Percentiles rank a stretch among this genome's conserved stretches.
Conservation (phyloP, 2,888 invertebrate genomes). For the Saturnia japonica region DNA sequence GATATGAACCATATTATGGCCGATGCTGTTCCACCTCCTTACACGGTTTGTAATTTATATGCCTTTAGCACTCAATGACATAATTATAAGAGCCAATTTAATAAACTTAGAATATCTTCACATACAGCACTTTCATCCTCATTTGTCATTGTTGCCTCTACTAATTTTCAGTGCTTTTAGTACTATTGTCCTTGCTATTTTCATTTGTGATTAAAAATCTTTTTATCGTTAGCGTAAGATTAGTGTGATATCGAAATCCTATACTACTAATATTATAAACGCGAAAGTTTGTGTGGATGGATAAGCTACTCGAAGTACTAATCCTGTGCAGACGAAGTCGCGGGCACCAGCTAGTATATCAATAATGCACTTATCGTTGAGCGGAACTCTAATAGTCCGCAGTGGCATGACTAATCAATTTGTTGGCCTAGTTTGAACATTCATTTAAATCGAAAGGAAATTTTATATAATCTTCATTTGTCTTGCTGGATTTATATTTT, state of each 20-base stretch:
- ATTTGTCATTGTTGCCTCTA: constrained; percentile 18
- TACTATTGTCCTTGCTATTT: constrained; percentile 4
- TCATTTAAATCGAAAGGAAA: not conserved
- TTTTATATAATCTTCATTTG: too few species aligned
- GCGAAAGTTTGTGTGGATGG: too few species aligned
- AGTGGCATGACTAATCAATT: not conserved
- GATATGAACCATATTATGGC: constrained; percentile 77
- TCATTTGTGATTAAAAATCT: constrained; percentile 15
- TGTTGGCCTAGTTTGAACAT: not conserved
- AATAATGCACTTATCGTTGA: not conserved
- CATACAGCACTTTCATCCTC: constrained; percentile 2
- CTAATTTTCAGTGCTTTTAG: constrained; percentile 13
- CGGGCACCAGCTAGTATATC: too few species aligned
- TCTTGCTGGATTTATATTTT: too few species aligned
- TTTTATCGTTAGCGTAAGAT: not conserved
- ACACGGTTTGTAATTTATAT: constrained; percentile 84
- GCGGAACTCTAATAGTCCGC: not conserved
- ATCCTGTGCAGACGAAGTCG: too few species aligned
- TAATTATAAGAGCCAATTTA: constrained; percentile 8
- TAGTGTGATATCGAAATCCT: not conserved
- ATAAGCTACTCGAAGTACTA: too few species aligned
- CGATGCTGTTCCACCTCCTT: constrained; percentile 91
- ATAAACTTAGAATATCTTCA: not conserved
- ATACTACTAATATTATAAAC: too few species aligned
- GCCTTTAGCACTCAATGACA: constrained; percentile 9